Evolutionary conservation across 2,888 invertebrate species (phyloP), one percentile per base, ranked within the genome.

Genomic region (Cerastis leucographa): DNA sequence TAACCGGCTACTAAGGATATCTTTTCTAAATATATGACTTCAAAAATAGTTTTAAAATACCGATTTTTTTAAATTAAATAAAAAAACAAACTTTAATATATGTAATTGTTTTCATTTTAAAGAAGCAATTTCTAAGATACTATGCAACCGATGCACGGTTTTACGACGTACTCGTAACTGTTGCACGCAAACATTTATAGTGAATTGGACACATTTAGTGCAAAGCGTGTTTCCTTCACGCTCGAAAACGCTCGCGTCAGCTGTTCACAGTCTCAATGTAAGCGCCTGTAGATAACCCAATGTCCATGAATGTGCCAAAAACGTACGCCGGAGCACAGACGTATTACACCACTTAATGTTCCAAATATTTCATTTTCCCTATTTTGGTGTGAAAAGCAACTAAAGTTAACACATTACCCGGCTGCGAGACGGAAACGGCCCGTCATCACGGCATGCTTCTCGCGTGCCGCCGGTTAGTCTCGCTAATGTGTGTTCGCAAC

Each of bases 401-500:
- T 85, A 80, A 88, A 87, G 85, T 87, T 88, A 88, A 85, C 83
- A 85, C 87, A 88, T 87, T 87, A 87, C 78, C 78, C 71, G 67
- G 74, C 68, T 77, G 69, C 74, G 83, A 73, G 80, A 77, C 79
- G 76, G 78, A 86, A 90, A 90, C 85, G 84, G 86, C 85, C 81
- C 84, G 79, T 88, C 89, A 90, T 90, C 90, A 91, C 90, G 90
- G 89, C 88, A 95, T 94, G 92, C 95, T 86, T 87, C 89, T 90
- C 94, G 93, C 94, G 94, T 94, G 90, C 92, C 86, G 80, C 86
- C 94, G 91, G 93, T 94, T 92, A 93, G 91, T 94, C 93, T 93
- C 88, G 80, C 91, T 94, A 95, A 95, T 94, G 94, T 94, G 92
- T 94, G 93, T 94, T 93, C 87, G 89, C 86, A 93, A 94, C 93